A percentile compares a stretch with the other conserved stretches of the same genome.
Conservation (phyloP, 2,797 vertebrate species). For the Garrulus glandarius region DNA sequence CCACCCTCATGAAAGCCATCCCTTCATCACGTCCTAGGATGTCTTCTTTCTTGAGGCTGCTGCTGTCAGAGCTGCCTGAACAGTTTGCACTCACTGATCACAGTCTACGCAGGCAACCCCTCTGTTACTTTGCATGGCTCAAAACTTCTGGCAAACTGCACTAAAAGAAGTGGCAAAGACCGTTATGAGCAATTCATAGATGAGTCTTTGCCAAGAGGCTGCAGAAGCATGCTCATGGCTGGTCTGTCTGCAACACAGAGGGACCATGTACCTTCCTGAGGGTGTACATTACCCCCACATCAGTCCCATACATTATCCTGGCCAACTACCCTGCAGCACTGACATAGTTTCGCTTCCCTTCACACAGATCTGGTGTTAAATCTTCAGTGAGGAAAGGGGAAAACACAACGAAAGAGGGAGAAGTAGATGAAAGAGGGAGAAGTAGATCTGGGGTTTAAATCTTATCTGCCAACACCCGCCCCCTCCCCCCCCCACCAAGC, state of each 20-base stretch:
- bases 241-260: neutral
- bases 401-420: neutral
- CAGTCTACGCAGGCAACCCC: neutral
- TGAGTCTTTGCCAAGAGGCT: neutral
- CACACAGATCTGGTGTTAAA: too few relatives aligned
- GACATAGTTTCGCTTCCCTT: neutral
- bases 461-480: neutral
- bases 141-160: neutral
- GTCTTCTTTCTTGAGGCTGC: neutral
- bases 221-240: neutral
- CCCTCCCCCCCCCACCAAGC: rapidly evolving
- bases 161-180: neutral
- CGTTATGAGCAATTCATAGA: neutral
- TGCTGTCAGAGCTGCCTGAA: slow-evolving; percentile 2
- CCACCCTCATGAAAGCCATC: neutral
- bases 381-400: neutral
- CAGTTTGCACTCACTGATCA: neutral
- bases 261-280: rapidly evolving
- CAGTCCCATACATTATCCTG: neutral
- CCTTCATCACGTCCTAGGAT: neutral
- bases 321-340: neutral
- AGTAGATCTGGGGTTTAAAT: neutral
- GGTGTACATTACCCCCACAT: neutral
- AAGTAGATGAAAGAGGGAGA: neutral
- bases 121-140: neutral